Percentiles rank a stretch among this genome's conserved stretches.
These are phyloP conservation scores for Planiliza haematocheilus DNA, from an alignment of 2,113 vertebrate genomes.

Conservation along the genomic window DNA sequence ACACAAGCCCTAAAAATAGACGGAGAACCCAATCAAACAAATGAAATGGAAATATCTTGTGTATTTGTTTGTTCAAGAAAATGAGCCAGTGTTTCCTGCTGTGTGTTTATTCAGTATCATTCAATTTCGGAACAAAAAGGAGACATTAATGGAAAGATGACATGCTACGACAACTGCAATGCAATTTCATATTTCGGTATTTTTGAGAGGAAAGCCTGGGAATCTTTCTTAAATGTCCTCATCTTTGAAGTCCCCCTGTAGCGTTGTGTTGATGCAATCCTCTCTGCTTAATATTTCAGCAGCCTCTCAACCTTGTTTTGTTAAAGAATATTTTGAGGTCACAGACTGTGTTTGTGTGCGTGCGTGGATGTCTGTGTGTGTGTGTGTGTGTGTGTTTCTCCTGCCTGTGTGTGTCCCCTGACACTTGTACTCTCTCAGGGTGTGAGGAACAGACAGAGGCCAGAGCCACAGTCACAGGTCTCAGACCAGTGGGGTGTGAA, in stretches of 20 bases:
- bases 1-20: too few relatives aligned
- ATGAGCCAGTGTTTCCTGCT: too few relatives aligned
- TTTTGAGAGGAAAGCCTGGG: not conserved
- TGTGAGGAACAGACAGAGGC: conserved; percentile 75
- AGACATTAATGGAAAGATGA: conserved; percentile 7
- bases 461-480: conserved; percentile 79
- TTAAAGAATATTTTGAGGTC: conserved; percentile 65
- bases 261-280: conserved; percentile 50
- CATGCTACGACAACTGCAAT: not conserved
- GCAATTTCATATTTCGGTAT: not conserved
- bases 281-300: conserved; percentile 69
- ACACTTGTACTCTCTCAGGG: conserved; percentile 75
- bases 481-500: conserved; percentile 83
- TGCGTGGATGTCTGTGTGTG: conserved; percentile 21
- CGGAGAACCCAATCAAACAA: too few relatives aligned
- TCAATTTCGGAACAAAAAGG: not conserved
- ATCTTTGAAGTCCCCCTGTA: conserved; percentile 30
- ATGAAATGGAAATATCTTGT: too few relatives aligned
- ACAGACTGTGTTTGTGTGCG: conserved; percentile 32
- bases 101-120: too few relatives aligned
- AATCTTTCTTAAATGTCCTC: conserved; percentile 22
- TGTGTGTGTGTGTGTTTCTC: conserved; percentile 44
- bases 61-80: too few relatives aligned
- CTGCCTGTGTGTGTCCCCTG: conserved; percentile 67
- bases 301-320: conserved; percentile 48